Evolutionary conservation across 2,113 vertebrate species (phyloP).

Genomic region (Notothenia rossii): DNA sequence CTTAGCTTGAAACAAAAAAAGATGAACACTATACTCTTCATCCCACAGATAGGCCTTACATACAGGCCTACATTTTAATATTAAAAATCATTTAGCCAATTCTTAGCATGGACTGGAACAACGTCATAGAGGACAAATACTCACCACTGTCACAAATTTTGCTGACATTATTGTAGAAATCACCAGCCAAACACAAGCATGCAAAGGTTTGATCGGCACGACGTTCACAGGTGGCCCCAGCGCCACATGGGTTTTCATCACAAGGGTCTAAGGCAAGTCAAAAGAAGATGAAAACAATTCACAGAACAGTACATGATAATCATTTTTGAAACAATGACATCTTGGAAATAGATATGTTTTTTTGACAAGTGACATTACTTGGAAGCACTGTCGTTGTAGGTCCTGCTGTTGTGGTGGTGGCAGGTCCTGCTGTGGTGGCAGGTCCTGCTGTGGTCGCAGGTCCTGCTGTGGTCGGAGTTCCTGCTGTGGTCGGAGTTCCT

Average conservation of each 20-base stretch:
- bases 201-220: not conserved
- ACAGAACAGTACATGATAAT: not conserved
- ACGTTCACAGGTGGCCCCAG: constrained; percentile 56
- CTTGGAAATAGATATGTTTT: not conserved
- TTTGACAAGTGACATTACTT: constrained; percentile 12
- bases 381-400: not conserved
- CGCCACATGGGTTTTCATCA: constrained; percentile 18
- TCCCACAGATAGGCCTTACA: not conserved
- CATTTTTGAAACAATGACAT: not conserved
- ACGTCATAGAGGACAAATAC: not conserved
- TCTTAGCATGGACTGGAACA: not conserved
- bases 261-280: constrained; percentile 52
- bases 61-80: not conserved
- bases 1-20: not conserved
- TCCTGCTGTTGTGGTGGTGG: too few relatives aligned
- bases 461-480: too few relatives aligned
- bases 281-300: not conserved
- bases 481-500: too few relatives aligned
- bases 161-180: fast-evolving
- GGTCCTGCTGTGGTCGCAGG: too few relatives aligned
- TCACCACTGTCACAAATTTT: constrained; percentile 28
- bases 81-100: not conserved
- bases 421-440: too few relatives aligned
- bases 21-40: not conserved
- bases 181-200: constrained; percentile 70